Conservation (phyloP, 2,113 vertebrate species). For the Sinocyclocheilus rhinocerous region DNA sequence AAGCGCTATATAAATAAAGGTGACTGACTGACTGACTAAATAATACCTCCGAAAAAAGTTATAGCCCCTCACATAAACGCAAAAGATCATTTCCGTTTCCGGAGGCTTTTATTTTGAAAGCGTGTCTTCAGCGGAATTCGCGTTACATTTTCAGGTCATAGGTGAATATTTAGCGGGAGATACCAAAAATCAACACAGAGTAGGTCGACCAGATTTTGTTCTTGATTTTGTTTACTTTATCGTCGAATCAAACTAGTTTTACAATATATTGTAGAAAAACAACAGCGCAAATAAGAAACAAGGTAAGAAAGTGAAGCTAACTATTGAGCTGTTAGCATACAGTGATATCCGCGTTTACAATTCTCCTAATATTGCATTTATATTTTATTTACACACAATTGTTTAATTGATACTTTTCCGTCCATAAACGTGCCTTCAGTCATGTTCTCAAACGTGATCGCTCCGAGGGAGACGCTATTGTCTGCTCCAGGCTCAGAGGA, state of each 20-base stretch:
- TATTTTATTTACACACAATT: background rate
- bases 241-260: background rate
- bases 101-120: slow-evolving; percentile 44
- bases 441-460: slow-evolving; percentile 87
- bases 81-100: background rate
- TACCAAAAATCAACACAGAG: slow-evolving; percentile 14
- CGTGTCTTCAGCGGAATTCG: background rate
- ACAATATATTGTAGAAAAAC: background rate
- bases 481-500: slow-evolving; percentile 69
- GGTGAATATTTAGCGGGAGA: slow-evolving; percentile 52
- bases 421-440: slow-evolving; percentile 3
- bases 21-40: no score
- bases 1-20: no score
- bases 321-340: background rate
- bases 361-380: background rate
- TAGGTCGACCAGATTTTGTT: background rate
- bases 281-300: background rate
- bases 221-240: background rate
- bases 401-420: background rate
- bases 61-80: background rate
- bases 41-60: background rate
- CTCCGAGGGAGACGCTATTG: slow-evolving; percentile 77
- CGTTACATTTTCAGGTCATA: slow-evolving; percentile 1
- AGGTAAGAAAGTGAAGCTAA: background rate
- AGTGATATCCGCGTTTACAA: background rate